Base-by-base conservation (phyloP, 2,797 vertebrate species). In the Typhlichthys eigenmanni region DNA sequence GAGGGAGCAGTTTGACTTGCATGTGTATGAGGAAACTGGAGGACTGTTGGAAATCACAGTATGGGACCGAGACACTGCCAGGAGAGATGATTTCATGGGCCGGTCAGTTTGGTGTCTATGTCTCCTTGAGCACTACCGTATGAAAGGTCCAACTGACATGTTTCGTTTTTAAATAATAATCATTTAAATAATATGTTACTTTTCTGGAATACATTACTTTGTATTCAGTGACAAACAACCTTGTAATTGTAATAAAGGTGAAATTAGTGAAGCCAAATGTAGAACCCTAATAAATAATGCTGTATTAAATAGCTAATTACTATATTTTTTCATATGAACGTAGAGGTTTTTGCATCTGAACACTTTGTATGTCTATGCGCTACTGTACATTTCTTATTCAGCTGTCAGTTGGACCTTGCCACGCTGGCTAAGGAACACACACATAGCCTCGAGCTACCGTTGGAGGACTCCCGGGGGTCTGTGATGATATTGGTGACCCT, bases 1-100 rank as follows among this genome's bases (percentile, higher is more conserved):
- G 96, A 93, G 95, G 62, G 95, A 98, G 74, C 94, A 97, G 85
- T 98, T 98, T 85, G 96, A 98, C 85, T 93, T 98, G 65, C 94
- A 97, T 77, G 91, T 97, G 66, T 95, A 93, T 60, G 95, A 98
- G 29, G 95, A 98, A 87, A 91, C 82, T 13, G 95, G 93, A 13
- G 95, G 94, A 43, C 78, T 94, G 75, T 80, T 98, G 80, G 95
- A 98, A 81, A 95, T 97, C 85, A 93, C 94, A 0, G 95, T 96
- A 34, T 98, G 96, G 96, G 96, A 98, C 91, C 94, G 84, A 89
- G 96, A 98, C 71, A 91, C 93, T 3, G 94, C 95, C 29, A 92
- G 95, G 78, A 95, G 87, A 54, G 96, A 98, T 76, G 96, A 98
- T 90, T 98, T 98, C 89, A 97, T 97, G 19, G 96, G 96, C 82